Base-by-base conservation (phyloP, 2,113 vertebrate genomes). In the Colistium nudipinnis region DNA sequence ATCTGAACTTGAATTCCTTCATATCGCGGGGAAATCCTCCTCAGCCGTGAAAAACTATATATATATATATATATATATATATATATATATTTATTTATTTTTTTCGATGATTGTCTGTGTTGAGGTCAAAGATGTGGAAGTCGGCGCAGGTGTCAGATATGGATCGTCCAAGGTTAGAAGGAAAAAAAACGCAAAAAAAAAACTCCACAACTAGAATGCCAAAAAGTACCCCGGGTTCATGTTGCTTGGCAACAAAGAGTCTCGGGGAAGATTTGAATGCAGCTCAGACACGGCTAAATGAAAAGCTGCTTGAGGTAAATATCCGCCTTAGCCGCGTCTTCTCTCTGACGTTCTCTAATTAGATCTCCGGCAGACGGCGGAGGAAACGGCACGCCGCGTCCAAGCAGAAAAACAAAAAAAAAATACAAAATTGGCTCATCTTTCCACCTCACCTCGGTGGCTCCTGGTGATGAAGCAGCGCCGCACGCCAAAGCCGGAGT, bases 171-270 rank as follows among this genome's bases (percentile, higher is more conserved):
- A 81, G 10, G 36, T n/a, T n/a, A n/a, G n/a, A n/a, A n/a, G n/a
- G n/a, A n/a, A n/a, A n/a, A n/a, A n/a, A n/a, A n/a, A 66, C 80
- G 80, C 77, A 60, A 67, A 76, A 71, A 69, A 63, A 82, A 76
- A 86, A 85, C 74, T 81, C 86, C 74, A 76, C 82, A 83, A 87
- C 79, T 74, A 76, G 84, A 85, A 74, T 55, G 60, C 61, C 70
- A 70, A 80, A 69, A 84, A 83, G 76, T 78, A 86, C 70, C 75
- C 69, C 71, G 54, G 78, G 79, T 88, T 81, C 86, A 89, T 69
- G 89, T 92, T 92, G 91, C 92, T 74, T 92, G 88, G 90, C 91
- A 92, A 93, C 90, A 84, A 88, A 87, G 88, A 88, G 70, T 84
- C 82, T 79, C 52, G 13, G 77, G 66, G 75, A 87, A 89, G 86